Percentiles rank a stretch among this genome's conserved stretches.
Evolutionary conservation across 2,888 invertebrate species (phyloP).

Genomic region (Amorpha juglandis): DNA sequence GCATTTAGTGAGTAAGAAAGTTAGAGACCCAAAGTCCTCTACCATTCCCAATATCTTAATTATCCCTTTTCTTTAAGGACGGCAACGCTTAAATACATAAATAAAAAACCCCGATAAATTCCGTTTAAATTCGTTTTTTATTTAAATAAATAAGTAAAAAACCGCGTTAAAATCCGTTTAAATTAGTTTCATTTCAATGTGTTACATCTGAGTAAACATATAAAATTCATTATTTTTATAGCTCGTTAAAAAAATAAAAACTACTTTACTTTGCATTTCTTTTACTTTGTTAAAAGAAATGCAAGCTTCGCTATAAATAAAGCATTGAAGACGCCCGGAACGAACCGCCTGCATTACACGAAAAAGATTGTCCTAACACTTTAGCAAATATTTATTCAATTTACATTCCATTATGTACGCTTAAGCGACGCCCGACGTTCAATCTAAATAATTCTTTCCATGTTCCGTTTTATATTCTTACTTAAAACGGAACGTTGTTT

Average conservation of each 20-base stretch:
- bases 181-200: no score
- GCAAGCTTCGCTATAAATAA: slow-evolving; percentile 25
- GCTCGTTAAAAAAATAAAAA: not conserved
- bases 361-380: slow-evolving; percentile 36
- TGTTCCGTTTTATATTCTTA: slow-evolving; percentile 18
- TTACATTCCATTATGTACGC: slow-evolving; percentile 45
- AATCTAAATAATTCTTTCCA: slow-evolving; percentile 27
- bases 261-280: not conserved
- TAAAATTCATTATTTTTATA: no score
- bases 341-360: slow-evolving; percentile 34
- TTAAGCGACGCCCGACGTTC: slow-evolving; percentile 18
- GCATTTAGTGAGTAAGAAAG: no score
- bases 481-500: slow-evolving; percentile 6
- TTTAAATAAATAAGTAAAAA: no score
- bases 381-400: slow-evolving; percentile 44
- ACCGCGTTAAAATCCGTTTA: no score
- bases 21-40: no score
- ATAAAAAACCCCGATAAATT: no score
- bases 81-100: no score
- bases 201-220: no score
- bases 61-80: no score
- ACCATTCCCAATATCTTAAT: no score
- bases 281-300: slow-evolving; percentile 5
- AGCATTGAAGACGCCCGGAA: slow-evolving; percentile 12
- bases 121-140: no score